Evolutionary conservation across 2,888 invertebrate genomes (phyloP), one percentile per base, ranked within the genome.

Genomic region (Octodonta nipae): DNA sequence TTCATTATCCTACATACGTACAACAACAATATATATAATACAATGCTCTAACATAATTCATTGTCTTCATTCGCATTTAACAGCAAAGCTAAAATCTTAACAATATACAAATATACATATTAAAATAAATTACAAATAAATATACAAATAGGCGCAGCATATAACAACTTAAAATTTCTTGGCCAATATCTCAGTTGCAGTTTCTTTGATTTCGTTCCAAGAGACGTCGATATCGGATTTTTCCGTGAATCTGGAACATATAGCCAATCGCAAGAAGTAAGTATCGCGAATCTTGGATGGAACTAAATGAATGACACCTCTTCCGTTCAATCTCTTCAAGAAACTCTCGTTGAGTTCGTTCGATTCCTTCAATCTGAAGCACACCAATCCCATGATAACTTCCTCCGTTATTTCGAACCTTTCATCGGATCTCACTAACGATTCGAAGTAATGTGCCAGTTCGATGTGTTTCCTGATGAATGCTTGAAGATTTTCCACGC

Each of bases 331-430:
- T 34, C 72, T 73, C 54, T 85, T 83, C 40, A 91, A 60, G 2
- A 93, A 63, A 3, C 68, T 66, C 57, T 93, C 89, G 52, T 86
- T 93, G 2, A 72, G 47, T 41, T 85, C 85, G 55, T 93, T 91
- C 1, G 70, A 64, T 5, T 78, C 83, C 68, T 91, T 93, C 8
- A 96, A 61, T 46, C 91, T 71, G 66, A 98, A 99, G 65, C 96
- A 98, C 16, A 95, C 93, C 10, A 98, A 70, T 1, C 93, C 96
- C 74, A 98, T 75, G n/a, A 78, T 70, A 4, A 89, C 89, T 50
- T 92, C 85, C 34, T 80, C 78, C 12, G 80, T 74, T 34, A 98
- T 69, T 63, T 96, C 95, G 56, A 96, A 98, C 30, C 87, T 70
- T 0, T 73, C 65, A 54, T 96, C 92, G 1, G 67, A 55, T 25